Conservation (phyloP, 2,797 vertebrate genomes). For the Cossypha polioptera region DNA sequence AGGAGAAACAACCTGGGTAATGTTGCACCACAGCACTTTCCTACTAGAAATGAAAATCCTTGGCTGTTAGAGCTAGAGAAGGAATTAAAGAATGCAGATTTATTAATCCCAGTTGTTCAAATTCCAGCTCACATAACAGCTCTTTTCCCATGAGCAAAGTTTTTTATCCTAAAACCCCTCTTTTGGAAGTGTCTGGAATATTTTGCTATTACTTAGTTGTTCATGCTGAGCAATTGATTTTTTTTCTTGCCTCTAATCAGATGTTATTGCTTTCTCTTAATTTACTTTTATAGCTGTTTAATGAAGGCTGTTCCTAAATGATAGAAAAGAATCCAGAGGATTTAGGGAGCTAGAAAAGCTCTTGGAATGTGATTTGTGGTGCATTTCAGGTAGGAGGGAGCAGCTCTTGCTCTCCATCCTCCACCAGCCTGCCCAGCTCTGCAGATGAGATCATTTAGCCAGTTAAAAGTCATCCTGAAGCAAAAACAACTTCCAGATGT, state of each 20-base stretch:
- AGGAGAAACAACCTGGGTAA: background rate
- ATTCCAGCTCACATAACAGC: background rate
- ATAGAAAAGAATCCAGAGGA: background rate
- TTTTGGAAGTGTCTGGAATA: slow-evolving; percentile 16
- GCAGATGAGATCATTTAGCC: slow-evolving; percentile 33
- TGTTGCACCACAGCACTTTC: accelerated
- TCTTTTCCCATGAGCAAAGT: background rate
- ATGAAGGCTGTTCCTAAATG: background rate
- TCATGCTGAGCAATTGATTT: slow-evolving; percentile 31
- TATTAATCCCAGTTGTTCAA: slow-evolving; percentile 34
- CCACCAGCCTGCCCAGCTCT: background rate
- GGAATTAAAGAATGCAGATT: background rate
- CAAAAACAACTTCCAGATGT: slow-evolving; percentile 54
- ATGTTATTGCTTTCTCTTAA: slow-evolving; percentile 48
- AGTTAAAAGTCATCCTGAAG: background rate
- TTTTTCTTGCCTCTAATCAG: slow-evolving; percentile 34
- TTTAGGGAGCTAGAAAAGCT: background rate
- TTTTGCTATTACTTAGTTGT: slow-evolving; percentile 11
- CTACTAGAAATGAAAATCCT: background rate
- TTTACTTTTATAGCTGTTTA: slow-evolving; percentile 47
- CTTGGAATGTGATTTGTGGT: background rate
- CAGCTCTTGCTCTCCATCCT: background rate
- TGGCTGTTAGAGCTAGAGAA: background rate
- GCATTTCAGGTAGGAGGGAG: background rate
- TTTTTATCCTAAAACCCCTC: slow-evolving; percentile 2